Evolutionary conservation across 2,888 invertebrate species (phyloP), one percentile per base, ranked within the genome.

Genomic region (Torymus auratus): DNA sequence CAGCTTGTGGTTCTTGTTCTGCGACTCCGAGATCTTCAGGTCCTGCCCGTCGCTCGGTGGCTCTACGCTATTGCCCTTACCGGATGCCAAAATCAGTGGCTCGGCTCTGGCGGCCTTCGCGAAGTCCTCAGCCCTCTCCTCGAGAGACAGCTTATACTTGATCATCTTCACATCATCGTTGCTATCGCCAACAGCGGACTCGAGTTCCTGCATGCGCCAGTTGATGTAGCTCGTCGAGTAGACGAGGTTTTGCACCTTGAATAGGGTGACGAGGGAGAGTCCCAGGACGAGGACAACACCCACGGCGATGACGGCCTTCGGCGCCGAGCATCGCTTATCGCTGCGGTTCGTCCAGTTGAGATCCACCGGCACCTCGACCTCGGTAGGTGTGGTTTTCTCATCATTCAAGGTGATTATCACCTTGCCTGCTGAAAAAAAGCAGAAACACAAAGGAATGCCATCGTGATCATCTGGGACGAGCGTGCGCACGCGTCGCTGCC

Each of bases 401-500:
- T 83, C 81, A 58, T 83, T 83, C 79, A 83, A 83, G 81, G 83
- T 83, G 67, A 83, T 83, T 50, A 83, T 77, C 52, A 83, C 83
- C 83, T 83, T 83, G 77, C 83, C 83, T 83, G 81, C 5, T 7
- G 7, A 10, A 41, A 41, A 41, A 78, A 80, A 77, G 20, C 15
- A 20, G 56, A 78, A 71, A 79, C 72, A 76, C 58, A 78, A 78
- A 77, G 62, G 61, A 79, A 72, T 74, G 23, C 68, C 74, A 41
- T 41, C 41, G 15, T 73, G 78, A 75, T 81, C 70, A 81, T 78
- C 78, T 78, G 78, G 75, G 78, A 71, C 78, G 70, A 64, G 72
- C 3, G 78, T 69, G 60, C 55, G 69, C 41, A 7, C 41, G 41
- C 41, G 41, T 41, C 41, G 41, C 41, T 1, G 7, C 7, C 41